Conservation (phyloP, 64 coral and sea anemone genomes). For the Orbicella faveolata region DNA sequence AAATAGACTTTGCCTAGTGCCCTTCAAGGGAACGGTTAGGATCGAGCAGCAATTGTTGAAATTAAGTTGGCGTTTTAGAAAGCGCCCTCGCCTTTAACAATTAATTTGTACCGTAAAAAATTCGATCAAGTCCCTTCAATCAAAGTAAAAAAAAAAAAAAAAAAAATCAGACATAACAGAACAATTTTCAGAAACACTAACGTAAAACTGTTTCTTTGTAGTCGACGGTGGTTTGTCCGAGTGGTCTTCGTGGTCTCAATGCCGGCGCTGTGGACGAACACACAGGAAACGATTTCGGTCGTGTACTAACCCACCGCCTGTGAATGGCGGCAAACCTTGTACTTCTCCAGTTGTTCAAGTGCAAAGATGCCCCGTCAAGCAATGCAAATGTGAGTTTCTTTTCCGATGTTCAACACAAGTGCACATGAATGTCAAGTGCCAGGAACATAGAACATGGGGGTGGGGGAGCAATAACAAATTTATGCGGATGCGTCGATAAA, state of each 20-base stretch:
- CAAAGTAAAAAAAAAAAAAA: not conserved
- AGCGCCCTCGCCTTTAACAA: too few species aligned
- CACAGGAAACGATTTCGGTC: conserved; percentile 47
- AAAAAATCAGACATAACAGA: not conserved
- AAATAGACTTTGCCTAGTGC: too few species aligned
- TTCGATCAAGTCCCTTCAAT: not conserved
- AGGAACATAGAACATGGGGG: too few species aligned
- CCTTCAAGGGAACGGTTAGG: too few species aligned
- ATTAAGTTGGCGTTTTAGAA: too few species aligned
- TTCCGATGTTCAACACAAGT: not conserved
- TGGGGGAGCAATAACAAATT: too few species aligned
- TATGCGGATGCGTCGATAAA: too few species aligned
- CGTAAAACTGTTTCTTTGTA: not conserved
- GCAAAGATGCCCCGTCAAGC: conserved; percentile 29
- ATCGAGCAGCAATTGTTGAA: too few species aligned
- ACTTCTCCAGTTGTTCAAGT: not conserved
- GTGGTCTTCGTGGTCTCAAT: conserved; percentile 67
- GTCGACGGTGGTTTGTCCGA: conserved; percentile 48
- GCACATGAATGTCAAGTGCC: too few species aligned
- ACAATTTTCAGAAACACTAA: not conserved
- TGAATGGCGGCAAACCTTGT: conserved; percentile 72
- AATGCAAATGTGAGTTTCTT: conserved; percentile 42
- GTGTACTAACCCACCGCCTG: conserved; percentile 66
- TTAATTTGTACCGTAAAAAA: not conserved
- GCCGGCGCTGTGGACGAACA: conserved; percentile 51